A percentile compares a stretch with the other conserved stretches of the same genome.
Conservation (phyloP, 2,797 vertebrate genomes). For the Phylloscopus collybita region DNA sequence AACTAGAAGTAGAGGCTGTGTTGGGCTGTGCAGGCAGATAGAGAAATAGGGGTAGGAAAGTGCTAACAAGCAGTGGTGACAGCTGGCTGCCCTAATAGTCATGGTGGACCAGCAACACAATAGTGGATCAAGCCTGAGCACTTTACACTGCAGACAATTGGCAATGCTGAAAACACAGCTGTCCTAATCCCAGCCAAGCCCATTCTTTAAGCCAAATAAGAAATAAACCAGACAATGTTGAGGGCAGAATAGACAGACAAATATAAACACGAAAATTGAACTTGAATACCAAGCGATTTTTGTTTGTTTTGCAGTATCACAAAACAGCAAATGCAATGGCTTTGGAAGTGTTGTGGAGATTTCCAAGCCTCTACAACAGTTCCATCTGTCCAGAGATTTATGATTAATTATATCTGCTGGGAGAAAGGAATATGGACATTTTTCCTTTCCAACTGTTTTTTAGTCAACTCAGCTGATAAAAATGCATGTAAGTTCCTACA, state of each 20-base stretch:
- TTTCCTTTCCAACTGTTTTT: neutral
- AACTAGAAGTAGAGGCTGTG: neutral
- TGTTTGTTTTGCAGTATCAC: neutral
- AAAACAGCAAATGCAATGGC: neutral
- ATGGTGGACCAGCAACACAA: neutral
- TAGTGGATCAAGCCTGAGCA: neutral
- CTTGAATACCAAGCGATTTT: neutral
- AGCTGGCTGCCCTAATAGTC: neutral
- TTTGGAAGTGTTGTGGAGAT: neutral
- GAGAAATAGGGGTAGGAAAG: neutral
- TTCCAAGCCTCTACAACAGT: neutral
- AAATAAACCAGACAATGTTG: conserved; percentile 43
- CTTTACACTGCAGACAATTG: conserved; percentile 3
- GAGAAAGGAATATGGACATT: neutral
- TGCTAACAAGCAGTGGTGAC: neutral
- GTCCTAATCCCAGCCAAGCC: conserved; percentile 25
- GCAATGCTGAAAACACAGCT: conserved; percentile 50
- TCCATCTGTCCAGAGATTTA: conserved; percentile 38
- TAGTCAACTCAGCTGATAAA: neutral
- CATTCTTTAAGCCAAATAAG: conserved; percentile 41
- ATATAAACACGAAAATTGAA: conserved; percentile 28
- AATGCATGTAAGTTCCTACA: neutral
- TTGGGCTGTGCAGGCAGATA: neutral
- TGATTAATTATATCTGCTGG: conserved; percentile 22
- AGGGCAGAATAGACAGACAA: conserved; percentile 13